A percentile compares a stretch with the other conserved stretches of the same genome.
phyloP scores from a whole-genome alignment of 2,888 invertebrate species.

The Standfussiana lucernea region DNA sequence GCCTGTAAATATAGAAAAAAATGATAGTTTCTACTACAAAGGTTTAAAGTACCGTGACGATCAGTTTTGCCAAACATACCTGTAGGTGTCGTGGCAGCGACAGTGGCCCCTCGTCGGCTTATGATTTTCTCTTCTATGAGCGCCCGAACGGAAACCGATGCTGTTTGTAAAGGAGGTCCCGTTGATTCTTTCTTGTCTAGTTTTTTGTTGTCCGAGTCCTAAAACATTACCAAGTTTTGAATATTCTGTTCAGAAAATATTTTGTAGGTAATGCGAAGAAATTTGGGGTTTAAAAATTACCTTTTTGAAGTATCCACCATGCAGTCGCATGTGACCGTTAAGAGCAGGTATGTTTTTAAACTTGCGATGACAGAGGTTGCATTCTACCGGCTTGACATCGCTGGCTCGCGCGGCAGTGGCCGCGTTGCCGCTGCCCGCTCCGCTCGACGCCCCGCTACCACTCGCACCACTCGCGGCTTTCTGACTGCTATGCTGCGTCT shows the following conservation, averaged over 20 bases:
- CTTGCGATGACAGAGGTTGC: constrained; percentile 98
- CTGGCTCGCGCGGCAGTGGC: constrained; percentile 82
- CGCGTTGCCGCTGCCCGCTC: constrained; percentile 71
- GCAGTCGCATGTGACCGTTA: constrained; percentile 99
- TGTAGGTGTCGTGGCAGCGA: constrained; percentile 76
- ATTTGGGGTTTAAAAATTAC: constrained; percentile 81
- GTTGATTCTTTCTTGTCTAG: constrained; percentile 95
- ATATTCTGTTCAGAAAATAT: background rate
- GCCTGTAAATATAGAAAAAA: constrained; percentile 66
- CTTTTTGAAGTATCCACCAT: constrained; percentile 99
- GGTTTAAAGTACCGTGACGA: too few species aligned
- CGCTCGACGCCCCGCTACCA: constrained; percentile 76
- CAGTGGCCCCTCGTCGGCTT: constrained; percentile 93
- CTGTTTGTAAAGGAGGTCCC: constrained; percentile 97
- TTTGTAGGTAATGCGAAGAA: background rate
- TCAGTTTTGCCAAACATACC: constrained; percentile 65
- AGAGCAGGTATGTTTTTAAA: constrained; percentile 99
- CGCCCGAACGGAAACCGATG: constrained; percentile 96
- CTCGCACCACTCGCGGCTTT: constrained; percentile 78
- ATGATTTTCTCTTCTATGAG: constrained; percentile 98
- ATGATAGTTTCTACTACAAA: background rate
- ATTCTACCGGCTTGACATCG: constrained; percentile 97
- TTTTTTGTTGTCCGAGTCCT: constrained; percentile 96
- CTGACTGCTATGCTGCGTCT: constrained; percentile 86
- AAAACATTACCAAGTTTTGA: constrained; percentile 30